These are phyloP conservation scores for Lytechinus variegatus DNA, from an alignment of 35 echinoderm and acorn worm species.

Conservation along the genomic window DNA sequence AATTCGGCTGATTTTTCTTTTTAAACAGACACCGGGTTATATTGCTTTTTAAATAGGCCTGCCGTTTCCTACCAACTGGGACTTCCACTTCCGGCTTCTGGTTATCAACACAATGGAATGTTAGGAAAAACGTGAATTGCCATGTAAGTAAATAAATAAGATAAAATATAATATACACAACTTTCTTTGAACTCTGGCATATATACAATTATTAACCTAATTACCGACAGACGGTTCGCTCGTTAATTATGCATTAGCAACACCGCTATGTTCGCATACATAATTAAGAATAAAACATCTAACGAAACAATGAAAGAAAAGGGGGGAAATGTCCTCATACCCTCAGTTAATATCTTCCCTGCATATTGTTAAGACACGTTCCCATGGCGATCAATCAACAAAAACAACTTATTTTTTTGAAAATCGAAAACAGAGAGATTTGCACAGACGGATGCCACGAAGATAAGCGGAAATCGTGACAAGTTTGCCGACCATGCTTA, in stretches of 20 bases:
- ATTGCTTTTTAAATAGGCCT: background rate
- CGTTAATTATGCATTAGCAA: background rate
- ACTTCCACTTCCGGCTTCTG: background rate
- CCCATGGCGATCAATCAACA: background rate
- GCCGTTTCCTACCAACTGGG: background rate
- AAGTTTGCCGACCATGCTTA: background rate
- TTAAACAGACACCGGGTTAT: background rate
- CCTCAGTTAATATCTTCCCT: background rate
- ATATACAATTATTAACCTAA: background rate
- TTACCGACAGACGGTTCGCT: background rate
- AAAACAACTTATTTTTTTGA: background rate
- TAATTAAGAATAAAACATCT: background rate
- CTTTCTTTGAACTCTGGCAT: conserved; percentile 19
- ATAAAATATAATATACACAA: conserved; percentile 34
- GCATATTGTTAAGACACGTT: background rate
- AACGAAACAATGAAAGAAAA: background rate
- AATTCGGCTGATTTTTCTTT: no score
- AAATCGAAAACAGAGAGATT: background rate
- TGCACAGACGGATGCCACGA: background rate
- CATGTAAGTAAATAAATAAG: conserved; percentile 17
- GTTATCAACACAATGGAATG: conserved; percentile 7
- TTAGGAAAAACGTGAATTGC: conserved; percentile 32
- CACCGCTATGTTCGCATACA: background rate
- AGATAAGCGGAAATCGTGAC: background rate
- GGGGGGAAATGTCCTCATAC: background rate